phyloP scores from a whole-genome alignment of 1,140 invertebrate genomes.

The Platyscapa corneri region DNA sequence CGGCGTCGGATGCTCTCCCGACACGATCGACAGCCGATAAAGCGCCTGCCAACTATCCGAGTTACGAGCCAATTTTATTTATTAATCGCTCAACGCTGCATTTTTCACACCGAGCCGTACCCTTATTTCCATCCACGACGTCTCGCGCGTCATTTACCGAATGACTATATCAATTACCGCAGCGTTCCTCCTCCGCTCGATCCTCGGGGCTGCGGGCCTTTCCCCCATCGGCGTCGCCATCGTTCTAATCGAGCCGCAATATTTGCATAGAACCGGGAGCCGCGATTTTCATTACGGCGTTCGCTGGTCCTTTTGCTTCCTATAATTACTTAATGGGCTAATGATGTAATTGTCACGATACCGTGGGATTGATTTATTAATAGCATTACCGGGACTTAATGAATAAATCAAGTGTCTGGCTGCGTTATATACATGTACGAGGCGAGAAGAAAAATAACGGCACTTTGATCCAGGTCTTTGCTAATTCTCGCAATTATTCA shows the following conservation, averaged over 20 bases:
- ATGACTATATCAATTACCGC: constrained; percentile 28
- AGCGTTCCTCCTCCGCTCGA: not conserved
- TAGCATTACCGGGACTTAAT: not conserved
- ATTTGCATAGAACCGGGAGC: not conserved
- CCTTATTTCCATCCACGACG: not conserved
- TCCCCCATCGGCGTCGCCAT: not conserved
- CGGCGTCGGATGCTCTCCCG: not conserved
- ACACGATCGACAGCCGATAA: constrained; percentile 65
- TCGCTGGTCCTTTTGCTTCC: not conserved
- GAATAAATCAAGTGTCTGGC: not conserved
- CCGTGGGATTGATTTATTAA: not conserved
- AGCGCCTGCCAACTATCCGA: constrained; percentile 62
- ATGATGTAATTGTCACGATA: constrained; percentile 16
- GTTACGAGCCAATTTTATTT: constrained; percentile 50
- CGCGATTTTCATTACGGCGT: too few relatives aligned
- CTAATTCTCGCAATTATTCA: too few relatives aligned
- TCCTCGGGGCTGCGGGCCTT: too few relatives aligned
- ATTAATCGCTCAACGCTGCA: constrained; percentile 54
- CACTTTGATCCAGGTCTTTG: too few relatives aligned
- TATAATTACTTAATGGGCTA: not conserved
- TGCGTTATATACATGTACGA: too few relatives aligned
- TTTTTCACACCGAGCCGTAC: constrained; percentile 12
- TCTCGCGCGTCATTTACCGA: constrained; percentile 47
- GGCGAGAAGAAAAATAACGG: too few relatives aligned
- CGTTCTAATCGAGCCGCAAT: not conserved